phyloP scores from a whole-genome alignment of 2,113 vertebrate genomes.

The Solenodon paradoxus region DNA sequence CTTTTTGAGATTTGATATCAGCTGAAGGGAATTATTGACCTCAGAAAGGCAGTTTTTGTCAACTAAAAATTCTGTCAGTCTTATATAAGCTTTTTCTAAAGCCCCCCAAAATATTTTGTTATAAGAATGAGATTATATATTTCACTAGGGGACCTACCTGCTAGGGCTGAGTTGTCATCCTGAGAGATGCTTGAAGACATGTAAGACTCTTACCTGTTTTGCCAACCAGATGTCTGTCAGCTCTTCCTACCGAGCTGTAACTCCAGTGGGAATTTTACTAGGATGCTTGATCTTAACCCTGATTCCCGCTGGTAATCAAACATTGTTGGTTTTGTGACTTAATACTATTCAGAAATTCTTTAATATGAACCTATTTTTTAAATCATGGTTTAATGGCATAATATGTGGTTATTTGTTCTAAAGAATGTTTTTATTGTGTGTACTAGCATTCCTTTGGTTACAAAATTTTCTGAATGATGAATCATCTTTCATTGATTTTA shows the following conservation, averaged over 20 bases:
- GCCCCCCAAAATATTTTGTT: neutral
- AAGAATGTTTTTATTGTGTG: neutral
- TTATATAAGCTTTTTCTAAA: neutral
- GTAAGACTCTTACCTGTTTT: constrained; percentile 16
- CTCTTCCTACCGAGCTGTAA: neutral
- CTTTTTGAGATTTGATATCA: constrained; percentile 2
- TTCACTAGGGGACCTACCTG: neutral
- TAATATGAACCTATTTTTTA: constrained; percentile 16
- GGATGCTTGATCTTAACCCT: constrained; percentile 13
- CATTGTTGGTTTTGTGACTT: constrained; percentile 36
- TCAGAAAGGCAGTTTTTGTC: neutral
- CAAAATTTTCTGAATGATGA: constrained; percentile 24
- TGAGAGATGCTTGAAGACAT: neutral
- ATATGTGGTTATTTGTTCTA: neutral
- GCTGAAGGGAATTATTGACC: neutral
- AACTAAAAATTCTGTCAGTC: neutral
- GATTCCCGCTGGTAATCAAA: neutral
- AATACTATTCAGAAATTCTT: constrained; percentile 28
- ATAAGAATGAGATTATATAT: neutral
- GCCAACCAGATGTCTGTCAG: neutral
- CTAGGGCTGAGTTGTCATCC: neutral
- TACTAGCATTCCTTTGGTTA: neutral
- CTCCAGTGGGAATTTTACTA: neutral
- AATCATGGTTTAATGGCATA: neutral
- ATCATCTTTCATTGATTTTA: constrained; percentile 14